Conservation (phyloP, 2,888 invertebrate species). For the Itoplectis maculator region DNA sequence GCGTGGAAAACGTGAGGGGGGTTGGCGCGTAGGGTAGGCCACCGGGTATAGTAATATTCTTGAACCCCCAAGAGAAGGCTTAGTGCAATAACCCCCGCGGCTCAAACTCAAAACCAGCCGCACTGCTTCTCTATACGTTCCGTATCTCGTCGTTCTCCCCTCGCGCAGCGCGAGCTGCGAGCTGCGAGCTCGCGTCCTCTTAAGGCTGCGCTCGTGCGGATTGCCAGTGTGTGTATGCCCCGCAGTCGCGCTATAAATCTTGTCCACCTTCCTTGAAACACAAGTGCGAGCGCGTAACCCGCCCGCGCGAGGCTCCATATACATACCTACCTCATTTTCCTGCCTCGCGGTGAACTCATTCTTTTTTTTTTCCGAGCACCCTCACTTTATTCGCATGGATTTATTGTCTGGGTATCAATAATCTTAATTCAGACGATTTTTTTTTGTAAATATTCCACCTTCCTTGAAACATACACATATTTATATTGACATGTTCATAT, state of each 20-base stretch:
- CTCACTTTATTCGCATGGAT: slow-evolving; percentile 52
- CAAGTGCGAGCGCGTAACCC: slow-evolving; percentile 65
- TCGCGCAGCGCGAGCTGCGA: not conserved
- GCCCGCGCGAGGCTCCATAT: slow-evolving; percentile 53
- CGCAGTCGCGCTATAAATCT: slow-evolving; percentile 67
- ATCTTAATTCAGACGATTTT: not conserved
- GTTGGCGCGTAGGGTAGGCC: slow-evolving; percentile 75
- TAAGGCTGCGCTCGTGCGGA: slow-evolving; percentile 64
- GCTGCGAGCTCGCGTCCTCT: slow-evolving; percentile 52
- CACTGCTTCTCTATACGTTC: slow-evolving; percentile 68
- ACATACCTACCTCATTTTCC: slow-evolving; percentile 30
- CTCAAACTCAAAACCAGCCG: slow-evolving; percentile 81
- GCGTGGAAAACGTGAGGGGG: slow-evolving; percentile 67
- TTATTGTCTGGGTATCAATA: slow-evolving; percentile 39
- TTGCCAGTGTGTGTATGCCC: slow-evolving; percentile 53
- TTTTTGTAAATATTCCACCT: too few species aligned
- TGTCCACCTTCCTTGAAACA: slow-evolving; percentile 65
- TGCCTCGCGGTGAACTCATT: slow-evolving; percentile 42
- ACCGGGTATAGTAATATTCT: slow-evolving; percentile 83
- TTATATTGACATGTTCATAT: not conserved
- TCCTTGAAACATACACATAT: too few species aligned
- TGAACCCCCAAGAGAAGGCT: slow-evolving; percentile 84
- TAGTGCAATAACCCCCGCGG: slow-evolving; percentile 84
- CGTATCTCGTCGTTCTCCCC: slow-evolving; percentile 69
- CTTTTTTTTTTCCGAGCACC: slow-evolving; percentile 45